A percentile compares a stretch with the other conserved stretches of the same genome.
These are phyloP conservation scores for Tetragnatha versicolor DNA, from an alignment of 1,140 invertebrate species.

Conservation along the genomic window DNA sequence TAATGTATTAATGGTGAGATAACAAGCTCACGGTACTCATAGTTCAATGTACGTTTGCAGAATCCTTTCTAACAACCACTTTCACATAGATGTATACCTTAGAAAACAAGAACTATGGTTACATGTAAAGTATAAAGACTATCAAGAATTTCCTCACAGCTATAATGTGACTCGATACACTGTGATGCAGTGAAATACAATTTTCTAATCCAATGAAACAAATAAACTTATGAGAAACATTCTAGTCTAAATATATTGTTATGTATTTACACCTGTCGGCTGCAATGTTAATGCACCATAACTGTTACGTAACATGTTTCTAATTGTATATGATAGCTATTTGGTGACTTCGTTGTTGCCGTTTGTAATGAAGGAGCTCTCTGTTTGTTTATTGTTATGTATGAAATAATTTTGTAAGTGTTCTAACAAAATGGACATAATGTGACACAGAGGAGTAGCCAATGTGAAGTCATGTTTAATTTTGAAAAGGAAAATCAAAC, in stretches of 20 bases:
- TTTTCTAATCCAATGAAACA: too few species aligned
- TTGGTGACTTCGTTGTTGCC: background rate
- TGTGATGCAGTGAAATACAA: too few species aligned
- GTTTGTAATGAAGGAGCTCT: background rate
- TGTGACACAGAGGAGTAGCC: background rate
- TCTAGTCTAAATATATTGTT: slow-evolving; percentile 19
- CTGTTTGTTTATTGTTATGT: background rate
- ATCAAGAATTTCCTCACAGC: too few species aligned
- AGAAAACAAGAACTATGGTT: too few species aligned
- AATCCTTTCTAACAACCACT: too few species aligned
- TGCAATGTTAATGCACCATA: slow-evolving; percentile 12
- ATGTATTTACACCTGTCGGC: slow-evolving; percentile 7
- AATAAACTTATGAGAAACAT: too few species aligned
- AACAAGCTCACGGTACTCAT: too few species aligned
- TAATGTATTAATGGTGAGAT: too few species aligned
- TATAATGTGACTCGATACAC: too few species aligned
- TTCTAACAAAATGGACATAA: background rate
- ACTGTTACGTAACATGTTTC: slow-evolving; percentile 16
- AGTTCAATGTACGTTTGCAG: too few species aligned
- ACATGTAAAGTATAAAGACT: too few species aligned
- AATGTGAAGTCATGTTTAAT: background rate
- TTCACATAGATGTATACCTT: too few species aligned
- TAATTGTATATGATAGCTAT: slow-evolving; percentile 10
- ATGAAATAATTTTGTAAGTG: background rate
- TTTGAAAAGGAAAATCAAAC: background rate